Percentiles rank a stretch among this genome's conserved stretches.
phyloP scores from a whole-genome alignment of 2,797 vertebrate genomes.

The Brotula barbata region DNA sequence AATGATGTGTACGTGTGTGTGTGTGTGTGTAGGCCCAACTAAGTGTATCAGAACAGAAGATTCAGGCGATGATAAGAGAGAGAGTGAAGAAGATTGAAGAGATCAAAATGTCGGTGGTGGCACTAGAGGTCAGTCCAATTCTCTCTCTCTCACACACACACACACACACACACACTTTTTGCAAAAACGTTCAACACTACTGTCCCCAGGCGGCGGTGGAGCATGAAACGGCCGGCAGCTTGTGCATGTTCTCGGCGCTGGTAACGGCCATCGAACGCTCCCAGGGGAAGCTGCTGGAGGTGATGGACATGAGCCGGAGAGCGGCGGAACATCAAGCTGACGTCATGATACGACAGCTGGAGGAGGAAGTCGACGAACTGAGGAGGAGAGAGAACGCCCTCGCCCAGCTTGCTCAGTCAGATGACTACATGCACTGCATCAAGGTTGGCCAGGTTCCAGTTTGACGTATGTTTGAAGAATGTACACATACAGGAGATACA shows the following conservation, averaged over 20 bases:
- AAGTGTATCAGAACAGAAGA: slow-evolving; percentile 49
- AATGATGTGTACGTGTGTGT: slow-evolving; percentile 24
- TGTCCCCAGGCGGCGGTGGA: slow-evolving; percentile 55
- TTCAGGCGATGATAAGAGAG: slow-evolving; percentile 70
- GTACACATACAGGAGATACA: no score
- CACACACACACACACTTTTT: slow-evolving; percentile 8
- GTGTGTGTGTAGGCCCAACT: slow-evolving; percentile 56
- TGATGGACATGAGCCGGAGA: slow-evolving; percentile 62
- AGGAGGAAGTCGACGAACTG: slow-evolving; percentile 72
- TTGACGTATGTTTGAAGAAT: neutral
- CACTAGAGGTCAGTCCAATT: slow-evolving; percentile 59
- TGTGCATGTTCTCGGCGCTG: slow-evolving; percentile 59
- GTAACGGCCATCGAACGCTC: slow-evolving; percentile 64
- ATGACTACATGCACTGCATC: slow-evolving; percentile 65
- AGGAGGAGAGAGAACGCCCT: slow-evolving; percentile 52
- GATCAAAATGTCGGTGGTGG: slow-evolving; percentile 58
- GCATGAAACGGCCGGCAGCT: slow-evolving; percentile 55
- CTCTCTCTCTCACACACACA: neutral
- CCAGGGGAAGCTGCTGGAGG: slow-evolving; percentile 70
- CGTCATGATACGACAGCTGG: slow-evolving; percentile 66
- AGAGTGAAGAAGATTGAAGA: slow-evolving; percentile 71
- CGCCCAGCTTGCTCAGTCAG: slow-evolving; percentile 54
- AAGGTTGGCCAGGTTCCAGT: slow-evolving; percentile 49
- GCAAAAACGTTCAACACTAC: neutral
- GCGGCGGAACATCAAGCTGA: slow-evolving; percentile 65